phyloP scores from a whole-genome alignment of 2,797 vertebrate species.

The Lophius americanus region DNA sequence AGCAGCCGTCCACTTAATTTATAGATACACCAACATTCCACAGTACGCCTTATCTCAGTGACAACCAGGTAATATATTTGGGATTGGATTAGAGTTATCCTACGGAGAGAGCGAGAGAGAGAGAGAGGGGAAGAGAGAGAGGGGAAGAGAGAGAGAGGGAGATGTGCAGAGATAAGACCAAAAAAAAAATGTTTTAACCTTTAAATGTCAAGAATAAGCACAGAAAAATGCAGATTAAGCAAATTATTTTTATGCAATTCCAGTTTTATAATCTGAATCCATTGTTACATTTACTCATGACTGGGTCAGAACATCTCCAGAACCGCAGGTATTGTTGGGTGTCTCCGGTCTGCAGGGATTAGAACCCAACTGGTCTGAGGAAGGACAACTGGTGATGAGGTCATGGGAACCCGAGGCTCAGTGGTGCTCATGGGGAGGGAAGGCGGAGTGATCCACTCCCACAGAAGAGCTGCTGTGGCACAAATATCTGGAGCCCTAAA shows the following conservation, averaged over 20 bases:
- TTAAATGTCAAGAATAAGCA: conserved; percentile 32
- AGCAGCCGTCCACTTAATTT: conserved; percentile 69
- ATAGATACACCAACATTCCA: conserved; percentile 64
- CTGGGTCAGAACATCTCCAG: too few species aligned
- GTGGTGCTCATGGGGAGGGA: too few species aligned
- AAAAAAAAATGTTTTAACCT: conserved; percentile 41
- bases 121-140: background rate
- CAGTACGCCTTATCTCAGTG: conserved; percentile 66
- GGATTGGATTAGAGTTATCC: conserved; percentile 68
- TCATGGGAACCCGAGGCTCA: too few species aligned
- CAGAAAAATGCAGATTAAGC: conserved; percentile 10
- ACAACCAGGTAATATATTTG: conserved; percentile 68
- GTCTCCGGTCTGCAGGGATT: too few species aligned
- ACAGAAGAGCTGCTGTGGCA: too few species aligned
- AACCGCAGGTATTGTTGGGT: too few species aligned
- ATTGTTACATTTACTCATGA: background rate
- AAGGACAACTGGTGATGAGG: too few species aligned
- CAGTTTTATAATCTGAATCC: too few species aligned
- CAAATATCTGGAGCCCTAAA: background rate
- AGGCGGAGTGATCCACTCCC: too few species aligned
- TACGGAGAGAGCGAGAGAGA: conserved; percentile 37
- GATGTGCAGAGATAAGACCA: conserved; percentile 25
- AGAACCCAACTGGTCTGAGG: too few species aligned
- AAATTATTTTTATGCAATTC: conserved; percentile 11
- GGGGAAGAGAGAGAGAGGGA: conserved; percentile 25